Conservation (phyloP, 2,113 vertebrate genomes). For the Mus musculus region GRCm39 chr13:45191501-45192000, state of each 20-base stretch:
- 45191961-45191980: too few species aligned
- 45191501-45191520: conserved; percentile 75
- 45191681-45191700: background rate
- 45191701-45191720: background rate
- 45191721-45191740: background rate
- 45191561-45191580: conserved; percentile 67
- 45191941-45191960: too few species aligned
- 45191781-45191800: background rate
- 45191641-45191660: background rate
- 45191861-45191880: background rate
- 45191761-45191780: background rate
- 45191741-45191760: background rate
- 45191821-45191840: background rate
- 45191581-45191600: conserved; percentile 64
- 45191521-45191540: conserved; percentile 73
- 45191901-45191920: too few species aligned
- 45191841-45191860: too few species aligned
- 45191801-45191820: background rate
- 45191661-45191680: background rate
- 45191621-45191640: too few species aligned
- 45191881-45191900: background rate
- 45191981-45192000: too few species aligned
- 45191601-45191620: conserved; percentile 2
- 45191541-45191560: background rate
- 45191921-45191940: too few species aligned